These are phyloP conservation scores for Adelges cooleyi DNA, from an alignment of 1,140 invertebrate genomes.

Conservation along the genomic window DNA sequence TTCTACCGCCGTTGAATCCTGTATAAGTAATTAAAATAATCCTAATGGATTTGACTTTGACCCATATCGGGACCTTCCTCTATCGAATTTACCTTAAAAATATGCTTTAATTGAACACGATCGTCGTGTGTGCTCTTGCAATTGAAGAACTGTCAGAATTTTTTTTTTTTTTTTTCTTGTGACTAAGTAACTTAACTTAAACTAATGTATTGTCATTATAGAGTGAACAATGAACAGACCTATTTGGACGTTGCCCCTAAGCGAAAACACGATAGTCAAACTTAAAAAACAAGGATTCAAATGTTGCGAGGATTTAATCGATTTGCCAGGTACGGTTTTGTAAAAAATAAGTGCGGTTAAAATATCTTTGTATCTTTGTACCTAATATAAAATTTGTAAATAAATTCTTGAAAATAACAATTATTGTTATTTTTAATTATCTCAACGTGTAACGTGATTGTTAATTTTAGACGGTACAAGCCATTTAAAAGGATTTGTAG, in stretches of 20 bases:
- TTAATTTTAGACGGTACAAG: no score
- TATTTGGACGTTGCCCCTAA: conserved; percentile 19
- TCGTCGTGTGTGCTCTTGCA: neutral
- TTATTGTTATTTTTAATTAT: no score
- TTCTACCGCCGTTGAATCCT: neutral
- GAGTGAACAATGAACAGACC: neutral
- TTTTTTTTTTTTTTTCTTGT: neutral
- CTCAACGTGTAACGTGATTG: no score
- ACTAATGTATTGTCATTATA: neutral
- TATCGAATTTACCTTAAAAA: no score
- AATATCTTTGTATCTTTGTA: no score
- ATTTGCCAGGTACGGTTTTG: neutral
- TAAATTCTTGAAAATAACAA: no score
- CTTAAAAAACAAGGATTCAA: conserved; percentile 2
- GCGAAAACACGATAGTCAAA: neutral
- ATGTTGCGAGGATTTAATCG: conserved; percentile 3
- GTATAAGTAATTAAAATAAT: conserved; percentile 8
- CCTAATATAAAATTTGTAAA: no score
- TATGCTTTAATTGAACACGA: no score
- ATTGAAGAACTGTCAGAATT: neutral
- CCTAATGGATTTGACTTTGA: conserved; percentile 5
- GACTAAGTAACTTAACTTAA: conserved; percentile 5
- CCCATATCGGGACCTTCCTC: neutral
- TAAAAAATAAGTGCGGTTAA: no score
- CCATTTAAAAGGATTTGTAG: neutral